Base-by-base conservation (phyloP, 2,113 vertebrate genomes). In the Stercorarius parasiticus region DNA sequence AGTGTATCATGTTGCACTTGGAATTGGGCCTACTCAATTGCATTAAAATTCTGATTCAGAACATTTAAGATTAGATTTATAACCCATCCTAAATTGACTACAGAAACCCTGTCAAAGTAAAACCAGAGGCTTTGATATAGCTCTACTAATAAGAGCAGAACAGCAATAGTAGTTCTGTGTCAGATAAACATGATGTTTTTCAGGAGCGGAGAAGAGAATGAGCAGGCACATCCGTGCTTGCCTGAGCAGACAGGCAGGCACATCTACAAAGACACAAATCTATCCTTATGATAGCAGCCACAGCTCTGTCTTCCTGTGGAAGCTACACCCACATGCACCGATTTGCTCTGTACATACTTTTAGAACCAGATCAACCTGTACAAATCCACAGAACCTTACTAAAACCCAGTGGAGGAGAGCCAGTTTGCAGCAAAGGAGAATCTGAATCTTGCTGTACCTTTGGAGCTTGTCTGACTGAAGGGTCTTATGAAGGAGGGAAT, bases 401-500 rank as follows among this genome's bases (percentile, higher is more conserved):
- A 65, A 83, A 92, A 88, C 14, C 73, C 50, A 55, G 72, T 7
- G 56, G 66, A 87, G 70, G 10, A 61, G 17, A 15, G 65, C 56
- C 76, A 70, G n/a, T 36, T 40, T 62, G 70, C 80, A 79, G 65
- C 58, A 78, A 47, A 81, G 59, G 42, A 82, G 30, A 61, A 91
- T 64, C 74, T 61, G 47, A 49, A 93, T 74, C 82, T 42, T 9
- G 15, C 56, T 40, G 21, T 76, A 93, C 65, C 81, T 86, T 66
- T 56, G 43, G 42, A 61, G 55, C 29, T 71, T n/a, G 50, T 85
- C 80, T 95, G 85, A 95, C 73, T 83, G 93, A 95, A 90, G 49
- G 69, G 81, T 67, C 95, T 90, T 88, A 89, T 1, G 0, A 95
- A 65, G 92, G 86, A 95, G 91, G 92, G 96, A 95, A 97, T 96